Evolutionary conservation across 1,140 invertebrate species (phyloP), one percentile per base, ranked within the genome.

Genomic region (Drosophila simulans): DNA sequence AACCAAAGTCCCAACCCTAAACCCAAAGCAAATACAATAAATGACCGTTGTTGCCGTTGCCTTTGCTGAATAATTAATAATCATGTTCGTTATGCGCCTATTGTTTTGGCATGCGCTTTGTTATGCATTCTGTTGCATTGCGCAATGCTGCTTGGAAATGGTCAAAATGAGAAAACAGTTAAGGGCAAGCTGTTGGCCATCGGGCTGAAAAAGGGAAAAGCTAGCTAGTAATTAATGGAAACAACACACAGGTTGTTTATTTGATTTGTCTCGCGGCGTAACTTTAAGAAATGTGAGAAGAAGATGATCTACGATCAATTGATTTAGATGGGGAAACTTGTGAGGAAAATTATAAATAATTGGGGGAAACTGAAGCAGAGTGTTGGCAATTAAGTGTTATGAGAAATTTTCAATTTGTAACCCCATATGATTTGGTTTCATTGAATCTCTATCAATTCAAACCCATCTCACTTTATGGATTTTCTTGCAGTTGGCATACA

Each of bases 81-180:
- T 72, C 68, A 66, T 68, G 70, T 78, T 88, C 74, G 82, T 86
- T 88, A 76, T 82, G 64, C 37, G 65, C 58, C 79, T 53, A 88
- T 86, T 86, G 82, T 86, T 71, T 82, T 79, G 80, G 59, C 48
- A 25, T 63, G 54, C 49, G 83, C 71, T 76, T 65, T 83, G 75
- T 86, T 89, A 69, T 79, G 75, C 66, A 86, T 88, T 86, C 83
- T 86, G 84, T 88, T 86, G 83, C 83, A 86, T 89, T 86, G 83
- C 70, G 83, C 83, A 82, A 86, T 65, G 54, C 31, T 62, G 11
- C 34, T 59, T 25, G 43, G n/a, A 51, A 66, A 60, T 59, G 27
- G 46, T 42, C 52, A 43, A 75, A 49, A 69, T 60, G 54, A 22
- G 60, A 68, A 68, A 58, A 57, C 55, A 74, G 68, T 69, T 65